Conservation (phyloP, 2,888 invertebrate genomes). For the Reticulitermes lucifugus region DNA sequence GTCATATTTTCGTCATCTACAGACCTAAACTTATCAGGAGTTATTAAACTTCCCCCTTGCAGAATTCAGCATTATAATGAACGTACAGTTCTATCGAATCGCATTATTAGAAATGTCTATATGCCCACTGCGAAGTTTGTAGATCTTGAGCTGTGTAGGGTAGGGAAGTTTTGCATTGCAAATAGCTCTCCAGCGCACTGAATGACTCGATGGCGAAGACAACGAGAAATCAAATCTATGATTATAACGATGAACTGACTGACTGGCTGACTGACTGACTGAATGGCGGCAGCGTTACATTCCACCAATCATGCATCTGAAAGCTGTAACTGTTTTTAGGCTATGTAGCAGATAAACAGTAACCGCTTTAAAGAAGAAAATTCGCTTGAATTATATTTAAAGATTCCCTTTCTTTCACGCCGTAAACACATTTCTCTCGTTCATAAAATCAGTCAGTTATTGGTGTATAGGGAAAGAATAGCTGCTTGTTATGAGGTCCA, state of each 20-base stretch:
- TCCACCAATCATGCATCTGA: too few species aligned
- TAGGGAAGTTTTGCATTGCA: constrained; percentile 46
- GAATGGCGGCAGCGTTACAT: background rate
- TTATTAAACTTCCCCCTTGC: background rate
- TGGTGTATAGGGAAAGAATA: too few species aligned
- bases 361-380: too few species aligned
- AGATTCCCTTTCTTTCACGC: too few species aligned
- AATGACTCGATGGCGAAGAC: constrained; percentile 23
- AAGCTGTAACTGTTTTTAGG: too few species aligned
- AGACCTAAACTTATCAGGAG: background rate
- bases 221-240: constrained; percentile 3
- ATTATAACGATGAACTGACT: constrained; percentile 19
- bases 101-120: constrained; percentile 33
- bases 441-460: too few species aligned
- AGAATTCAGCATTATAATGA: background rate
- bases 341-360: too few species aligned
- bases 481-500: too few species aligned
- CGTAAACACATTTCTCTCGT: too few species aligned
- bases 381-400: too few species aligned
- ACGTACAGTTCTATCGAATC: background rate
- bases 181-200: constrained; percentile 36
- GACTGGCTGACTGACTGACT: background rate
- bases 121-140: constrained; percentile 34
- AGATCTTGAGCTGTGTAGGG: constrained; percentile 32
- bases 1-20: background rate